A percentile compares a stretch with the other conserved stretches of the same genome.
Conservation (phyloP, 2,113 vertebrate species). For the Gopherus flavomarginatus region DNA sequence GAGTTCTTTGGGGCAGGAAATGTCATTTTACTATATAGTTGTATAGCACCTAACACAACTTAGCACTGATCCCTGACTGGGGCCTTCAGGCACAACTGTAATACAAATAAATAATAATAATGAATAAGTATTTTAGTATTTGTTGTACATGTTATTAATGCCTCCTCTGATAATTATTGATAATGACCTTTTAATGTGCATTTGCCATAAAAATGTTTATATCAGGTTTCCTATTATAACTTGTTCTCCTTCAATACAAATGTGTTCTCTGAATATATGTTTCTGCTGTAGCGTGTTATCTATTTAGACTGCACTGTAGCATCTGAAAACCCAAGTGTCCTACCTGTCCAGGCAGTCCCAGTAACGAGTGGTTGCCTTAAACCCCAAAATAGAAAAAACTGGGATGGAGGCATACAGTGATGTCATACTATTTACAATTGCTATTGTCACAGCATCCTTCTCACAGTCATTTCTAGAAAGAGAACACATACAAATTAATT, state of each 20-base stretch:
- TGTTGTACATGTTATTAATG: neutral
- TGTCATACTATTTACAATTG: conserved; percentile 89
- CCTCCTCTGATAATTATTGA: neutral
- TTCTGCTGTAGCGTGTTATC: neutral
- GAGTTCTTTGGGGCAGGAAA: neutral
- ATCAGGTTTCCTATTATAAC: neutral
- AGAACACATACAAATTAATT: neutral
- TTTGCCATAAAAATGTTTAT: neutral
- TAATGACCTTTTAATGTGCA: neutral
- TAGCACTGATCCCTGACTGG: neutral
- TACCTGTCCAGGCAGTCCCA: conserved; percentile 84
- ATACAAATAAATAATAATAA: neutral
- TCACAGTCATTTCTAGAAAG: conserved; percentile 89
- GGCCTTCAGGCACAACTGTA: neutral
- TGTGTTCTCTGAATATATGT: neutral
- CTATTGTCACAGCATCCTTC: conserved; percentile 87
- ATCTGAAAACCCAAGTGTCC: neutral
- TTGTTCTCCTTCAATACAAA: neutral
- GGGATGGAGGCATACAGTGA: conserved; percentile 91
- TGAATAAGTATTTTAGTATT: neutral
- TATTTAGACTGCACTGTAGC: neutral
- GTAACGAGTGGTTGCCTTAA: conserved; percentile 86
- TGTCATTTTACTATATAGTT: neutral
- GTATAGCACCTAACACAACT: neutral
- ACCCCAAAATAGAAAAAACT: conserved; percentile 92